Evolutionary conservation across 2,113 vertebrate genomes (phyloP).

Genomic region (Lycaon pictus): DNA sequence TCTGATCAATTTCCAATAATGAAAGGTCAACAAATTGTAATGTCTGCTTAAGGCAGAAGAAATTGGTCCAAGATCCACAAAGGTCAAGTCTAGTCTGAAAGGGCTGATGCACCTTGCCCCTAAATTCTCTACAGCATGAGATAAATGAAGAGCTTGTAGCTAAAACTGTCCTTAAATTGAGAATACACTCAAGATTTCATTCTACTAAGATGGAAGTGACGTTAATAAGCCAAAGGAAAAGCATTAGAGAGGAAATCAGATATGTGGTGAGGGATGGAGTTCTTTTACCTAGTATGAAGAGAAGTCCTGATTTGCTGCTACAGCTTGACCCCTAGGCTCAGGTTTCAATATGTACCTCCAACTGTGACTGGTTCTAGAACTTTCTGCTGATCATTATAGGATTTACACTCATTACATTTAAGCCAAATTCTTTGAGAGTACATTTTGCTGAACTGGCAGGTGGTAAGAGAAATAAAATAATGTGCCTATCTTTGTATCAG

Average conservation of each 20-base stretch:
- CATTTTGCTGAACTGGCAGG: background rate
- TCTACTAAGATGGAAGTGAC: background rate
- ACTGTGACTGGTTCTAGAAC: background rate
- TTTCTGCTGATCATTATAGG: background rate
- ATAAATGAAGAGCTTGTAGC: background rate
- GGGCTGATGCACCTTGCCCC: background rate
- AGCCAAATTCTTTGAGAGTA: background rate
- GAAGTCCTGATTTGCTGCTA: background rate
- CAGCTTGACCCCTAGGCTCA: background rate
- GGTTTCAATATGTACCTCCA: background rate
- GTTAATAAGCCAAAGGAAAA: background rate
- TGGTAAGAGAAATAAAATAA: background rate
- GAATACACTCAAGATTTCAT: background rate
- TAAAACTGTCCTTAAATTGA: background rate
- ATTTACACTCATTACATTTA: background rate
- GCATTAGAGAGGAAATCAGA: background rate
- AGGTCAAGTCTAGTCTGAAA: background rate
- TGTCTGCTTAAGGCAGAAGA: slow-evolving; percentile 28
- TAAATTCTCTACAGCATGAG: background rate
- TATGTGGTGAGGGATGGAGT: background rate
- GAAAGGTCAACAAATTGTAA: slow-evolving; percentile 31
- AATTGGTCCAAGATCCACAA: slow-evolving; percentile 50
- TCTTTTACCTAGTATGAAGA: background rate
- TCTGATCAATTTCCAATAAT: slow-evolving; percentile 60
- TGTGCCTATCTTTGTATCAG: background rate